Evolutionary conservation across 2,113 vertebrate species (phyloP).

Genomic region (Apaloderma vittatum): DNA sequence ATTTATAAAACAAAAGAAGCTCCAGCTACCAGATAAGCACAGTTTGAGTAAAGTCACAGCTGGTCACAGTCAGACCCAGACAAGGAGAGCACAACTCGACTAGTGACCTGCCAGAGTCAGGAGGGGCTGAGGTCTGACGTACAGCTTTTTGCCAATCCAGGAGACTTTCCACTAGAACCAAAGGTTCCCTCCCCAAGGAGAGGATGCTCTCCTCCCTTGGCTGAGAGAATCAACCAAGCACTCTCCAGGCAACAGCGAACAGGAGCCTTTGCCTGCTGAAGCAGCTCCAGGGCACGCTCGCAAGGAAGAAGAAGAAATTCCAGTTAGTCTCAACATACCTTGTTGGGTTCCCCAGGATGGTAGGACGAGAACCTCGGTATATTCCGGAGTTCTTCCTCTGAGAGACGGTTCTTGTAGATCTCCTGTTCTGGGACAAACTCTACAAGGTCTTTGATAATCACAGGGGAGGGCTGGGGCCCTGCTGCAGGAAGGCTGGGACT

Average conservation of each 20-base stretch:
- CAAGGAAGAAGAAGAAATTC: conserved; percentile 24
- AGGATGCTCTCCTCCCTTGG: not conserved
- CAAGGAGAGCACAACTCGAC: not conserved
- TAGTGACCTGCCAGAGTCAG: not conserved
- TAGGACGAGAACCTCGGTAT: conserved; percentile 91
- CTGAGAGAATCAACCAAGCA: not conserved
- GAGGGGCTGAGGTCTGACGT: not conserved
- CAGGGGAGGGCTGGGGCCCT: conserved; percentile 65
- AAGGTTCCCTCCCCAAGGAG: not conserved
- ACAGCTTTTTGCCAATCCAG: not conserved
- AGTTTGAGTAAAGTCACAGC: not conserved
- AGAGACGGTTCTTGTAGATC: conserved; percentile 86
- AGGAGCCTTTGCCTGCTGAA: not conserved
- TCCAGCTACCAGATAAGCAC: not conserved
- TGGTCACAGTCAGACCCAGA: not conserved
- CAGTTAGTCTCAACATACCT: conserved; percentile 76
- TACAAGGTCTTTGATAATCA: conserved; percentile 84
- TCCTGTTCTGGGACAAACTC: conserved; percentile 86
- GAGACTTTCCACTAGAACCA: not conserved
- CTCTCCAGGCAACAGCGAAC: not conserved
- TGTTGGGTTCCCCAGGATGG: conserved; percentile 86
- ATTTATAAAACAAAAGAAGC: not conserved
- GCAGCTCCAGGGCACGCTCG: not conserved
- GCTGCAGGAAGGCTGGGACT: conserved; percentile 68
- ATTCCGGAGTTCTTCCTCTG: conserved; percentile 84